Evolutionary conservation across 2,113 vertebrate species (phyloP).

Genomic region (Galeopterus variegatus): DNA sequence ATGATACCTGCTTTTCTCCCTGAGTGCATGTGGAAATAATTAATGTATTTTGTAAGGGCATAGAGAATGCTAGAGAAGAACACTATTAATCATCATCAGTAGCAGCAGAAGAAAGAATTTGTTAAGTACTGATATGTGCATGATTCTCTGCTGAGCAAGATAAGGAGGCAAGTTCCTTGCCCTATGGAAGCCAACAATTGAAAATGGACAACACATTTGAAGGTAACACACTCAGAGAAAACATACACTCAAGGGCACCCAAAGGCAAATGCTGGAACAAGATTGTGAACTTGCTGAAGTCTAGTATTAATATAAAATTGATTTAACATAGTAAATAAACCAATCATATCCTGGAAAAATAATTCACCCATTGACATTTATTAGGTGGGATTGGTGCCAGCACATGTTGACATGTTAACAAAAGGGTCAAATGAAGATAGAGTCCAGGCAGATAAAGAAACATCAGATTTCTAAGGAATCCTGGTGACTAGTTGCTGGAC

Average conservation of each 20-base stretch:
- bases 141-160: not conserved
- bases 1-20: not conserved
- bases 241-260: not conserved
- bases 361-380: not conserved
- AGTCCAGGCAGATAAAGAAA: not conserved
- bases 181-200: not conserved
- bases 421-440: not conserved
- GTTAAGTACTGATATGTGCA: not conserved
- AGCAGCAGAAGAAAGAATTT: constrained; percentile 45
- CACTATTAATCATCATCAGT: constrained; percentile 53
- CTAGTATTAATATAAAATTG: not conserved
- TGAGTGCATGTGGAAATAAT: constrained; percentile 36
- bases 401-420: not conserved
- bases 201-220: not conserved
- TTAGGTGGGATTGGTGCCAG: not conserved
- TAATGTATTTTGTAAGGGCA: not conserved
- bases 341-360: not conserved
- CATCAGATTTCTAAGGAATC: not conserved
- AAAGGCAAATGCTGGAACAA: not conserved
- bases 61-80: constrained; percentile 35
- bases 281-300: not conserved
- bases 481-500: not conserved
- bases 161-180: not conserved
- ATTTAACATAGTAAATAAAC: not conserved
- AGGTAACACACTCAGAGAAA: constrained; percentile 6